Conservation (phyloP, 2,888 invertebrate species). For the Apocheima hispidaria region DNA sequence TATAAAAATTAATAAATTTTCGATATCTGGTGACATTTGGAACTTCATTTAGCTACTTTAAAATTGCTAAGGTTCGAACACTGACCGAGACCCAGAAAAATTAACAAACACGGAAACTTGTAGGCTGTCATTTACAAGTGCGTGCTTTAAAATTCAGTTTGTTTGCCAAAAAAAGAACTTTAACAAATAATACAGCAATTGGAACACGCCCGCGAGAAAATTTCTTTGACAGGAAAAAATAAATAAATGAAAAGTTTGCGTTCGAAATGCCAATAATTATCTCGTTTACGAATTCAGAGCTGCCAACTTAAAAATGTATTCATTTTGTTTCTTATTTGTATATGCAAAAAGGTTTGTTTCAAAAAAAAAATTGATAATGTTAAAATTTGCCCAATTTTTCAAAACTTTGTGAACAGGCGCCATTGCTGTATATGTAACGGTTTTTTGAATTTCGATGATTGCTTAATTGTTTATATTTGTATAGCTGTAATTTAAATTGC, state of each 20-base stretch:
- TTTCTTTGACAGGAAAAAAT: conserved; percentile 20
- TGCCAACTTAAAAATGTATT: conserved; percentile 36
- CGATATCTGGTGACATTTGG: too few species aligned
- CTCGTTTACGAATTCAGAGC: conserved; percentile 65
- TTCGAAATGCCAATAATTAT: conserved; percentile 78
- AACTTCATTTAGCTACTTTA: too few species aligned
- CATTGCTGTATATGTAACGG: conserved; percentile 78
- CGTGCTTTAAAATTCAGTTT: conserved; percentile 45
- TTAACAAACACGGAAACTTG: conserved; percentile 14
- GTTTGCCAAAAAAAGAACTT: conserved; percentile 58
- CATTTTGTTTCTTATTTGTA: conserved; percentile 40
- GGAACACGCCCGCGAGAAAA: conserved; percentile 66
- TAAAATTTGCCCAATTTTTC: conserved; percentile 46
- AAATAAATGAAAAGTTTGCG: conserved; percentile 51
- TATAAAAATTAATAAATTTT: too few species aligned
- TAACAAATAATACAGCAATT: conserved; percentile 59
- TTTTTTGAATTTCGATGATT: conserved; percentile 76
- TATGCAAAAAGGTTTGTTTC: conserved; percentile 36
- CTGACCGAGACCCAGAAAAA: not conserved
- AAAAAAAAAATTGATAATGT: not conserved
- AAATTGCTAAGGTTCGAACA: too few species aligned
- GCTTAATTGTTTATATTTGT: conserved; percentile 76
- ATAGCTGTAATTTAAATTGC: conserved; percentile 64
- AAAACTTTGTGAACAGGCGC: conserved; percentile 64
- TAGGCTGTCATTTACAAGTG: conserved; percentile 9